These are phyloP conservation scores for Protonemura montana DNA, from an alignment of 2,888 invertebrate species.

Conservation along the genomic window DNA sequence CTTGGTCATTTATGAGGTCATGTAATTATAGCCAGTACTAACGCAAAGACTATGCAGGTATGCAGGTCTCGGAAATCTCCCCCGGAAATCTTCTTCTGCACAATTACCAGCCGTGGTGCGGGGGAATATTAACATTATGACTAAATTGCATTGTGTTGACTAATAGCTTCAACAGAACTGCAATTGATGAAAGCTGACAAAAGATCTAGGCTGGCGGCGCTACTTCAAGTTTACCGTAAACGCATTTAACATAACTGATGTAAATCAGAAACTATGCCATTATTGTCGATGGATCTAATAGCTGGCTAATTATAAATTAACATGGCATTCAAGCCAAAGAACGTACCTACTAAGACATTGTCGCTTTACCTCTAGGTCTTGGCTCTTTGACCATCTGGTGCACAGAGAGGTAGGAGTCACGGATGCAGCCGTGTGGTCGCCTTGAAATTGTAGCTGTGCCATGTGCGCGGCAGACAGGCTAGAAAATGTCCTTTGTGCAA, in stretches of 20 bases:
- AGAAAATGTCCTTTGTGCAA: not conserved
- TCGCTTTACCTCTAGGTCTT: too few relatives aligned
- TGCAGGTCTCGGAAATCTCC: not conserved
- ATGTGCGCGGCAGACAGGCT: not conserved
- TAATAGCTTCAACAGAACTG: constrained; percentile 7
- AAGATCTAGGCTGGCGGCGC: not conserved
- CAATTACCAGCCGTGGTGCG: not conserved
- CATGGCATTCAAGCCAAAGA: too few relatives aligned
- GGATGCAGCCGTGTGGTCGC: not conserved
- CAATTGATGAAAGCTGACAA: not conserved
- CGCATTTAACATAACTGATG: not conserved
- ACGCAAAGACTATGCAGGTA: not conserved
- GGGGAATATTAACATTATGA: not conserved
- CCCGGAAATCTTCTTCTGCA: not conserved
- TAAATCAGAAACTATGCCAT: not conserved
- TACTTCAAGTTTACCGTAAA: not conserved
- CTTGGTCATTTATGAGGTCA: constrained; percentile 4
- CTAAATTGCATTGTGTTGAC: not conserved
- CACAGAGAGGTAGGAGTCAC: not conserved
- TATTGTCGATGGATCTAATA: not conserved
- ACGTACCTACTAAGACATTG: too few relatives aligned
- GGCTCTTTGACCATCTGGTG: not conserved
- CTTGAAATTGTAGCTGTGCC: not conserved
- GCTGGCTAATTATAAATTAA: not conserved
- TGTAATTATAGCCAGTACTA: not conserved